Percentiles rank a stretch among this genome's conserved stretches.
Conservation (phyloP, 2,888 invertebrate genomes). For the Hartigia nigra region DNA sequence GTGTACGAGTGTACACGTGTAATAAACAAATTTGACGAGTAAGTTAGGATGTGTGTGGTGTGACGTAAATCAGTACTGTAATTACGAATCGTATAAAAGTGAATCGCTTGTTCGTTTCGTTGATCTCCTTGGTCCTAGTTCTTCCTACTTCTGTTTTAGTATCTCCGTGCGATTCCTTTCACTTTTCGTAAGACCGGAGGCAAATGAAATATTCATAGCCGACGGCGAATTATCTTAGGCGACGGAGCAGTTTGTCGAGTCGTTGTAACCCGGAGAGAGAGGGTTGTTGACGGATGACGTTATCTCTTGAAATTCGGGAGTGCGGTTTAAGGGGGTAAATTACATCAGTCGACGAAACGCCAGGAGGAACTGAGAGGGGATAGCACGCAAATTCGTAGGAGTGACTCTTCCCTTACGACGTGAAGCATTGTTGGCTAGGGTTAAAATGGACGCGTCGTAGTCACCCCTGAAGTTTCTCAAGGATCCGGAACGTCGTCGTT, state of each 20-base stretch:
- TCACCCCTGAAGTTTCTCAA: background rate
- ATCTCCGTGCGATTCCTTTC: background rate
- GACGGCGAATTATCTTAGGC: background rate
- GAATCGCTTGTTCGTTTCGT: background rate
- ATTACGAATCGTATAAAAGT: background rate
- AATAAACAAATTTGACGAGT: background rate
- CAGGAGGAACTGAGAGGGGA: background rate
- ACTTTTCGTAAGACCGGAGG: background rate
- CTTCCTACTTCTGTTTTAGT: background rate
- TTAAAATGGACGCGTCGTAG: background rate
- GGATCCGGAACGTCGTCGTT: background rate
- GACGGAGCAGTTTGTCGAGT: background rate
- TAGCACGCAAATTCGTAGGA: background rate
- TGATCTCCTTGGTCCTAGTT: background rate
- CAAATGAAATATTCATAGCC: background rate
- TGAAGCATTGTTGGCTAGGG: background rate
- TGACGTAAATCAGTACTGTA: background rate
- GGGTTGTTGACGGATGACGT: background rate
- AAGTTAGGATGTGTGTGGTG: background rate
- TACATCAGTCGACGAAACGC: background rate
- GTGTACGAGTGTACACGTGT: background rate
- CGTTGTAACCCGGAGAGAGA: background rate
- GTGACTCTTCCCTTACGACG: background rate
- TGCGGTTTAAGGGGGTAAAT: background rate
- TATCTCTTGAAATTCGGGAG: background rate